Conservation (phyloP, 2,888 invertebrate genomes). For the Choristoneura rosaceana region DNA sequence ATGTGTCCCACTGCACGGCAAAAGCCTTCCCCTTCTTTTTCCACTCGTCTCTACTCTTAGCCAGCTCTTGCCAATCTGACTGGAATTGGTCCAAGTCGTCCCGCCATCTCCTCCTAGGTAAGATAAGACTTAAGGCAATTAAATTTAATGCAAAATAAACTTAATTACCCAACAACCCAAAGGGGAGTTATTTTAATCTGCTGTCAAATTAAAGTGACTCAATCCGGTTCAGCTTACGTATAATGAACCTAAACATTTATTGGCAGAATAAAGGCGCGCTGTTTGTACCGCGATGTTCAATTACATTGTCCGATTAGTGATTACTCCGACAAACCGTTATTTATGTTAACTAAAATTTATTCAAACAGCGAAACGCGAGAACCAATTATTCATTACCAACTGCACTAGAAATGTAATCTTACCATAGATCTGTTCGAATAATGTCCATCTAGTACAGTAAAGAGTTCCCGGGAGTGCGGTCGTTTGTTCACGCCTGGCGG, state of each 20-base stretch:
- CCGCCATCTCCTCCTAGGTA: too few relatives aligned
- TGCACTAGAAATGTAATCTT: neutral
- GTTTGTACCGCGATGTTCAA: neutral
- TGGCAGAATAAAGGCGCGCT: neutral
- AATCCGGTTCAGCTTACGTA: neutral
- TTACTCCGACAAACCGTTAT: neutral
- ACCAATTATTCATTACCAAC: neutral
- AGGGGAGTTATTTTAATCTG: too few relatives aligned
- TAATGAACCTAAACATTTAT: neutral
- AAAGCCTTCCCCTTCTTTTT: too few relatives aligned
- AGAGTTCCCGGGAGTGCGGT: neutral
- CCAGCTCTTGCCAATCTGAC: too few relatives aligned
- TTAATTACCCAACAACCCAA: too few relatives aligned
- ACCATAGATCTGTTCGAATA: neutral
- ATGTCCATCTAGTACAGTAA: neutral
- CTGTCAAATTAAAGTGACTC: neutral
- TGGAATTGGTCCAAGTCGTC: too few relatives aligned
- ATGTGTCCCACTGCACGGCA: too few relatives aligned
- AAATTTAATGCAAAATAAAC: too few relatives aligned
- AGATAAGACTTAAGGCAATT: too few relatives aligned
- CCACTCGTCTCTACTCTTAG: too few relatives aligned
- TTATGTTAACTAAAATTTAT: neutral
- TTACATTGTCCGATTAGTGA: neutral
- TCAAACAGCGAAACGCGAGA: neutral
- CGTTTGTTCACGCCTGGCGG: conserved; percentile 38